These are phyloP conservation scores for Chloropsis hardwickii DNA, from an alignment of 2,113 vertebrate genomes.

Conservation along the genomic window DNA sequence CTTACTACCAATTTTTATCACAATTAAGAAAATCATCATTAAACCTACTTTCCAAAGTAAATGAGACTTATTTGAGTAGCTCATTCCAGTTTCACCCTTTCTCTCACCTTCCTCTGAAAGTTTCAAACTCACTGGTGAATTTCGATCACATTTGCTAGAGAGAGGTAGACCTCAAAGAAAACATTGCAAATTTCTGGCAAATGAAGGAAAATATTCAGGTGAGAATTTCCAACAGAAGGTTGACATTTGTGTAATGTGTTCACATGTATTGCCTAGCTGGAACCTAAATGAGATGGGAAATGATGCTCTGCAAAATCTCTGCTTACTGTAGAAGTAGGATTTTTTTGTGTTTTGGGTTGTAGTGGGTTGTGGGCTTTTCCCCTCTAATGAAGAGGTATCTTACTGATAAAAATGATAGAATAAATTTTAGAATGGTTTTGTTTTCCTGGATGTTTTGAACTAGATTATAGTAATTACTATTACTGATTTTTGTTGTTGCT, in stretches of 20 bases:
- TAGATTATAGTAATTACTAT: neutral
- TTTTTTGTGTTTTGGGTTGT: too few relatives aligned
- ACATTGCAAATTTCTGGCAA: neutral
- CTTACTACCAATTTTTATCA: neutral
- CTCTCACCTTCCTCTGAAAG: neutral
- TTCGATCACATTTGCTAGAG: neutral
- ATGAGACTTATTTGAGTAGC: neutral
- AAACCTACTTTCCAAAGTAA: neutral
- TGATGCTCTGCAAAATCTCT: neutral
- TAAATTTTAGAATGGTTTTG: neutral
- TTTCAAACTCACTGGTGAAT: neutral
- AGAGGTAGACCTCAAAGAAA: neutral
- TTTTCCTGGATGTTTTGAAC: neutral
- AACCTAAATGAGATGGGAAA: neutral
- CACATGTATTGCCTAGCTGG: neutral
- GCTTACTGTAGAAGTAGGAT: neutral
- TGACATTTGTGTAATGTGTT: rapidly evolving
- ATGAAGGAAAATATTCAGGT: neutral
- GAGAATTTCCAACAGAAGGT: neutral
- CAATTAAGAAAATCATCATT: neutral
- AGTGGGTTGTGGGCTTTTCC: neutral
- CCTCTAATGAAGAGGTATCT: neutral
- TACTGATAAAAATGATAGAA: neutral
- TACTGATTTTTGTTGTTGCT: neutral
- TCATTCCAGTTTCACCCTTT: neutral